These are phyloP conservation scores for Stegana nigrithorax DNA, from an alignment of 2,888 invertebrate species.

Conservation along the genomic window DNA sequence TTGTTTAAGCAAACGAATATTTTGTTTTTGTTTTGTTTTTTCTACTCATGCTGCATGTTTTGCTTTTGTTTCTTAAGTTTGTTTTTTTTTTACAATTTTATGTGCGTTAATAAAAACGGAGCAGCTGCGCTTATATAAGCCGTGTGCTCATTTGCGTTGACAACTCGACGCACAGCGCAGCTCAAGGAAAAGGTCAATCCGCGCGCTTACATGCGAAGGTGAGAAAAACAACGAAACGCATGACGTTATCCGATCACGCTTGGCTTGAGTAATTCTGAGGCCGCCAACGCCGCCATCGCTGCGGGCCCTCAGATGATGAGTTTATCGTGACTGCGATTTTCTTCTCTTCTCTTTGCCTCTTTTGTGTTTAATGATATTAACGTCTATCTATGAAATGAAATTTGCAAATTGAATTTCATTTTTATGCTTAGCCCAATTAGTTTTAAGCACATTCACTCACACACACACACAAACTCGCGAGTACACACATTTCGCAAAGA, in stretches of 20 bases:
- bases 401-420: no score
- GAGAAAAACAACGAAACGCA: constrained; percentile 33
- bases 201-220: constrained; percentile 20
- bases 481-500: no score
- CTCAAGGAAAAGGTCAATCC: constrained; percentile 34
- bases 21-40: not conserved
- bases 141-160: constrained; percentile 24
- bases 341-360: no score
- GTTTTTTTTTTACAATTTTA: constrained; percentile 26
- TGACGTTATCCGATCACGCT: constrained; percentile 13
- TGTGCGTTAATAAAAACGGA: constrained; percentile 38
- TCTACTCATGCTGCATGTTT: not conserved
- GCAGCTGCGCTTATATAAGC: no score
- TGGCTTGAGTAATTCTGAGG: no score
- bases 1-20: not conserved
- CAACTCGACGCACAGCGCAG: constrained; percentile 8
- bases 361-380: no score
- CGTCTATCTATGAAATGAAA: no score
- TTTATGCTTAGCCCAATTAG: no score
- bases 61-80: not conserved
- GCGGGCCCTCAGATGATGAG: no score
- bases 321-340: no score
- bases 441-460: constrained; percentile 27
- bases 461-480: not conserved
- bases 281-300: no score